These are phyloP conservation scores for Dolichomitus sp. DNA, from an alignment of 2,888 invertebrate genomes.

Conservation along the genomic window DNA sequence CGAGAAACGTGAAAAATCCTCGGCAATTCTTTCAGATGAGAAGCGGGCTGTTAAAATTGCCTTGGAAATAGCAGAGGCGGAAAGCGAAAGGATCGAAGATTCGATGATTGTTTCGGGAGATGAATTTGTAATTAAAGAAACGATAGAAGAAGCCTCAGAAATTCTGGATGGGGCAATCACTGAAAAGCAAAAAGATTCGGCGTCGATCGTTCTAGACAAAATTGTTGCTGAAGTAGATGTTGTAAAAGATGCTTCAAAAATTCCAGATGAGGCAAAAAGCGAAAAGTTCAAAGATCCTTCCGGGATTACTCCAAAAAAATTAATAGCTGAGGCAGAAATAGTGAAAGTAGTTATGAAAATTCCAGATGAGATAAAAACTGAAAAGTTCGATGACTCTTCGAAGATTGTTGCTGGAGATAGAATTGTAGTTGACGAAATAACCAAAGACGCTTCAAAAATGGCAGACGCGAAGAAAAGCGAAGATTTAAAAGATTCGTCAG, in stretches of 20 bases:
- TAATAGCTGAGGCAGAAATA: background rate
- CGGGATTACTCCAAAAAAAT: background rate
- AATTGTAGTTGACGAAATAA: constrained; percentile 28
- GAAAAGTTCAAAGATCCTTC: background rate
- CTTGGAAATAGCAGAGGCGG: constrained; percentile 21
- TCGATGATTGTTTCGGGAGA: constrained; percentile 8
- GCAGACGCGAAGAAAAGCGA: constrained; percentile 29
- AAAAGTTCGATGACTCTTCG: background rate
- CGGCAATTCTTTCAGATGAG: background rate
- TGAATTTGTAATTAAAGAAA: constrained; percentile 6
- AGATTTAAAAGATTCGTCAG: constrained; percentile 83
- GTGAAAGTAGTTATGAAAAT: constrained; percentile 52
- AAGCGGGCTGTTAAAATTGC: constrained; percentile 8
- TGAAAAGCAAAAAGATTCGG: background rate
- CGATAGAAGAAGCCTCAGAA: background rate
- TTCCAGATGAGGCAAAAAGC: background rate
- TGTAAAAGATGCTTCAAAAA: background rate
- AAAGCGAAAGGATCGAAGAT: constrained; percentile 1
- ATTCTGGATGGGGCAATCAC: no score
- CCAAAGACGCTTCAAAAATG: constrained; percentile 41
- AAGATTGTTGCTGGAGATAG: constrained; percentile 6
- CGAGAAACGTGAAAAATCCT: background rate
- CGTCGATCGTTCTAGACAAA: background rate
- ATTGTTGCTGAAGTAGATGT: background rate
- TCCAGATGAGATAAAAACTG: constrained; percentile 26